phyloP scores from a whole-genome alignment of 1,140 invertebrate genomes.

The Pseudomyrmex flavicornis region DNA sequence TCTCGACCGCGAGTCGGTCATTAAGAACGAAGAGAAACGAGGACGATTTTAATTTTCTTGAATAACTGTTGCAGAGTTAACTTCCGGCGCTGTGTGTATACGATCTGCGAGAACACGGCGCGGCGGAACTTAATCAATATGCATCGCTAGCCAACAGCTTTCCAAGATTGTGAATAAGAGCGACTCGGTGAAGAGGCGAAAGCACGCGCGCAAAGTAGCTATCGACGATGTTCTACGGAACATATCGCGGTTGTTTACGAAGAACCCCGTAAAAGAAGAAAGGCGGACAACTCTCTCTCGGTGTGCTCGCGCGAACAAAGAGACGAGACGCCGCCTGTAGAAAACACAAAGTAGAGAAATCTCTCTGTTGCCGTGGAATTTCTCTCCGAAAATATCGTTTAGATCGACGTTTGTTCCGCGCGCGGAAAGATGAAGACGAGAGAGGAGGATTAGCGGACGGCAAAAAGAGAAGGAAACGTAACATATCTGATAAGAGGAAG shows the following conservation, averaged over 20 bases:
- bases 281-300: conserved; percentile 7
- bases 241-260: conserved; percentile 48
- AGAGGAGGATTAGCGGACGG: conserved; percentile 16
- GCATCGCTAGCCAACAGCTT: neutral
- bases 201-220: conserved; percentile 45
- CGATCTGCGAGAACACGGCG: neutral
- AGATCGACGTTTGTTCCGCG: conserved; percentile 48
- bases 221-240: conserved; percentile 42
- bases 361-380: conserved; percentile 66
- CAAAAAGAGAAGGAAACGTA: conserved; percentile 1
- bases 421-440: conserved; percentile 24
- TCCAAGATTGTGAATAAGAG: conserved; percentile 36
- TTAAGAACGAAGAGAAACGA: too few species aligned
- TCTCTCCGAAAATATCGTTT: conserved; percentile 73
- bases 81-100: neutral
- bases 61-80: neutral
- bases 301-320: neutral
- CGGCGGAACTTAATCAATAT: conserved; percentile 58
- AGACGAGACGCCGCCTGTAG: conserved; percentile 31
- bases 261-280: conserved; percentile 27
- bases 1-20: too few species aligned
- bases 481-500: conserved; percentile 4
- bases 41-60: neutral
- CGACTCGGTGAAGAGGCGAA: neutral
- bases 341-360: conserved; percentile 69